phyloP scores from a whole-genome alignment of 2,797 vertebrate genomes.

The Cryptoprocta ferox region DNA sequence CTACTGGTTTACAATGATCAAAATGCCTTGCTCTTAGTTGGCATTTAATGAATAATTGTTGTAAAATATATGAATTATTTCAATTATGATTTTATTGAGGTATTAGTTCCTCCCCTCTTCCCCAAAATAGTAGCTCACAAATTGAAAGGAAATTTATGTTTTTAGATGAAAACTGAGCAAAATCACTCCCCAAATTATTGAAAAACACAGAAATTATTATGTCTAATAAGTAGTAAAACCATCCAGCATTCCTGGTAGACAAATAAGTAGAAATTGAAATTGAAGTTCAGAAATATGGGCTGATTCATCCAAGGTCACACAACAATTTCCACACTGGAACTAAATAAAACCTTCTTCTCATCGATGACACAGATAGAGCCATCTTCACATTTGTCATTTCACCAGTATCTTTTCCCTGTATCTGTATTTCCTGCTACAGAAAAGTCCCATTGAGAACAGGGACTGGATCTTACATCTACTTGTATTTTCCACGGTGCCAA shows the following conservation, averaged over 20 bases:
- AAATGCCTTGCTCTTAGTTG: not conserved
- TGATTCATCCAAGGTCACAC: not conserved
- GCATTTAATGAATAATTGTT: not conserved
- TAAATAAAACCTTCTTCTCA: not conserved
- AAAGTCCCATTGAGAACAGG: not conserved
- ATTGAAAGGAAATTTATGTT: not conserved
- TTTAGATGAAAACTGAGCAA: conserved; percentile 54
- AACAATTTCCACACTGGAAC: not conserved
- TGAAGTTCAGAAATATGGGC: conserved; percentile 18
- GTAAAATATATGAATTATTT: conserved; percentile 18
- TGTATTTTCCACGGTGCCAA: not conserved
- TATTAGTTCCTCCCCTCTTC: not conserved
- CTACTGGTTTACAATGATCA: not conserved
- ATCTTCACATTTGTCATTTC: not conserved
- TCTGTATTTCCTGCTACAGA: not conserved
- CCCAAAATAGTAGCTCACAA: not conserved
- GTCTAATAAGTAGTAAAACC: not conserved
- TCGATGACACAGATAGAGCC: not conserved
- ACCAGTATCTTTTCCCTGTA: not conserved
- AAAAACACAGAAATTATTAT: conserved; percentile 27
- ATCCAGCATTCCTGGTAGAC: not conserved
- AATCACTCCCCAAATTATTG: not conserved
- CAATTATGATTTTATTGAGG: not conserved
- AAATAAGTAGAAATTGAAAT: not conserved
- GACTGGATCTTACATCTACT: not conserved